A percentile compares a stretch with the other conserved stretches of the same genome.
Conservation (phyloP, 2,888 invertebrate genomes). For the Aricia artaxerxes region DNA sequence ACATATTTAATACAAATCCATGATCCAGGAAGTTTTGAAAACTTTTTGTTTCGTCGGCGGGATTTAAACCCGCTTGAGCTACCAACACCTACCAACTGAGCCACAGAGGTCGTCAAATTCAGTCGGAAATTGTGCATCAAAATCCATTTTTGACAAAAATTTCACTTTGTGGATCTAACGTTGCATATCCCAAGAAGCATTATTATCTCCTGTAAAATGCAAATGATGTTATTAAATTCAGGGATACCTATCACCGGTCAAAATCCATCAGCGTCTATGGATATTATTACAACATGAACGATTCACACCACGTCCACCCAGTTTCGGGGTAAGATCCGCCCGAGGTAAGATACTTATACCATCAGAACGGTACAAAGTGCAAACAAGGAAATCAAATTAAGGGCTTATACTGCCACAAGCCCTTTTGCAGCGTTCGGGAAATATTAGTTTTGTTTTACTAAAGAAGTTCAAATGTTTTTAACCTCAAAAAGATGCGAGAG, state of each 20-base stretch:
- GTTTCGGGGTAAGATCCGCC: background rate
- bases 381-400: background rate
- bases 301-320: constrained; percentile 4
- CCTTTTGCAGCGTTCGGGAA: background rate
- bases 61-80: no score
- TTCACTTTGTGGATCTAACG: background rate
- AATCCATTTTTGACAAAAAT: background rate
- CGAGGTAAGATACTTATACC: constrained; percentile 1
- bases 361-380: background rate
- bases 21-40: no score
- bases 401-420: background rate
- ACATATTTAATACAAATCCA: no score
- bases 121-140: background rate
- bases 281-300: background rate
- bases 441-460: background rate
- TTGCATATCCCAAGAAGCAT: no score
- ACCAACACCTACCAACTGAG: no score
- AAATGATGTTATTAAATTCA: background rate
- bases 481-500: no score
- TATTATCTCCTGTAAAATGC: no score
- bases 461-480: background rate
- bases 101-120: no score
- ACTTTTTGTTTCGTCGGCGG: no score
- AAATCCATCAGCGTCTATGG: background rate
- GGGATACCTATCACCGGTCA: background rate